Base-by-base conservation (phyloP, 2,888 invertebrate species). In the Cheilosia pagana region DNA sequence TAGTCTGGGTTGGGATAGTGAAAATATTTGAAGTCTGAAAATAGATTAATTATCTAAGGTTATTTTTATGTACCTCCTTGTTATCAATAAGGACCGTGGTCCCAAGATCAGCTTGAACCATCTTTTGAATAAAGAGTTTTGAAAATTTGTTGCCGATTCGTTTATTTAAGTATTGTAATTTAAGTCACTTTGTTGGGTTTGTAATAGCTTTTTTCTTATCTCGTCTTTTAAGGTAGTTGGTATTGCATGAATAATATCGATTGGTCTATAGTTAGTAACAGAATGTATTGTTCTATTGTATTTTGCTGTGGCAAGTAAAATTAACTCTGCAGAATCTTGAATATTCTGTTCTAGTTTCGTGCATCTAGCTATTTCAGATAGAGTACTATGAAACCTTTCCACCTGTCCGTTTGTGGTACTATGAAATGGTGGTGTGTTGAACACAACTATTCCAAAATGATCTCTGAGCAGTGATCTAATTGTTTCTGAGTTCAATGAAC, bases 371-470 rank as follows among this genome's bases (percentile, higher is more conserved):
- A 63, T 55, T 25, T 74, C 74, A 0, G 59, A 43, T 12, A 67
- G 19, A 21, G 65, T 75, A n/a, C 39, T 75, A 12, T 67, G 75
- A 35, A 75, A 59, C n/a, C 75, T 48, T 57, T 76, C 67, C 8
- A 67, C 75, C 5, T 75, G 65, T 0, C 45, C 57, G 48, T 75
- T 75, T 23, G 57, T 39, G 1, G 14, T 14, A 12, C 39, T 39
- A 39, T 39, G 39, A 39, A 39, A 39, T 1, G 39, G 10, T 39
- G 39, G 39, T 5, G 12, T 1, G 10, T 10, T 39, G 14, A 39
- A 39, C 5, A 35, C 8, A 35, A 4, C 2, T 35, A 35, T 35
- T 2, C 2, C 35, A 10, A 39, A 39, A 14, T 39, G 10, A 1
- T 39, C 39, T 39, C 10, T 39, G 3, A 39, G 39, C 14, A 25